Evolutionary conservation across 2,797 vertebrate genomes (phyloP).

Genomic region (Pipistrellus kuhlii): DNA sequence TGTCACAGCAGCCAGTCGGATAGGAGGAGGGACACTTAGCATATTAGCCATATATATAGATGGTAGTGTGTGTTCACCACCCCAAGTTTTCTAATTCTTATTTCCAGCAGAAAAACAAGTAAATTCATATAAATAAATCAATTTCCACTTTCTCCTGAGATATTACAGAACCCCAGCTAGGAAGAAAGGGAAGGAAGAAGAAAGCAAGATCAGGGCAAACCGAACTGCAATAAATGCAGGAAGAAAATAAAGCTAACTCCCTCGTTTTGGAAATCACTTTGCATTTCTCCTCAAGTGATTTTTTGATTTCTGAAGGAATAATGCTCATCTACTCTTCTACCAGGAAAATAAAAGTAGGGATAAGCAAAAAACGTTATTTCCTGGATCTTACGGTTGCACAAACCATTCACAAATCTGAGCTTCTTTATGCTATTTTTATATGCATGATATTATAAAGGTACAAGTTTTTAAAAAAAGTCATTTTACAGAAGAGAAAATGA

Average conservation of each 20-base stretch:
- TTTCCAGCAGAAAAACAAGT: neutral
- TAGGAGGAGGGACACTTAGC: too few species aligned
- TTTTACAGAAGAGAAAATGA: conserved; percentile 58
- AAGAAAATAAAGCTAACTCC: neutral
- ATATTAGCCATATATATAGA: too few species aligned
- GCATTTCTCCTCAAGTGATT: neutral
- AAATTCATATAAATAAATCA: conserved; percentile 26
- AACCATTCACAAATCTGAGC: neutral
- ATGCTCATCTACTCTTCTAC: neutral
- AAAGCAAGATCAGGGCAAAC: neutral
- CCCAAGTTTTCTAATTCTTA: neutral
- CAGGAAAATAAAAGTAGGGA: neutral
- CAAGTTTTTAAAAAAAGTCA: neutral
- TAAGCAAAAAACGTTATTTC: conserved; percentile 4
- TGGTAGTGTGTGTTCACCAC: neutral
- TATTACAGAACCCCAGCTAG: neutral
- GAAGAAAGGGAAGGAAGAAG: neutral
- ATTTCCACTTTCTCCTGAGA: conserved; percentile 10
- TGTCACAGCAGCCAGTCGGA: too few species aligned
- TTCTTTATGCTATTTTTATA: neutral
- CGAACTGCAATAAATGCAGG: neutral
- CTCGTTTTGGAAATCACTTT: neutral
- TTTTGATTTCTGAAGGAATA: conserved; percentile 45
- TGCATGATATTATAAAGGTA: neutral
- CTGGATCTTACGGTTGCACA: neutral